A percentile compares a stretch with the other conserved stretches of the same genome.
phyloP scores from a whole-genome alignment of 2,888 invertebrate genomes.

The Neoaliturus tenellus region DNA sequence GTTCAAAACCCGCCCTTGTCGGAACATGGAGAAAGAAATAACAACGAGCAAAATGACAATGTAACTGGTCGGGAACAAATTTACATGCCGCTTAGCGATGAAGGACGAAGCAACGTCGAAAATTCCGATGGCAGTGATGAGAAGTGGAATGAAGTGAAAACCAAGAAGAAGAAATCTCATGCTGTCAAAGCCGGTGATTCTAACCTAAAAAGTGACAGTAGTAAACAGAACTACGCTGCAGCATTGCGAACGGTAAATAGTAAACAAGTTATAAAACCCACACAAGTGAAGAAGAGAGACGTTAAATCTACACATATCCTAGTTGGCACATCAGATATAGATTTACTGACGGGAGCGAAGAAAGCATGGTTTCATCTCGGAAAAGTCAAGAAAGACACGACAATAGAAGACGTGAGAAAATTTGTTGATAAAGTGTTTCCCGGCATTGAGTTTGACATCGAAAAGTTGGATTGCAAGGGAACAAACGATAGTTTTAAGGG shows the following conservation, averaged over 20 bases:
- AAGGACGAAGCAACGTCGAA: not conserved
- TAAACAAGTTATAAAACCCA: not conserved
- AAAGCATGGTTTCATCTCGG: conserved; percentile 46
- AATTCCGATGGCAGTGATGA: not conserved
- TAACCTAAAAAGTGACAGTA: not conserved
- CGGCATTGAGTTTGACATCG: not conserved
- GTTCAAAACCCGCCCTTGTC: no score
- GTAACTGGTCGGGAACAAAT: no score
- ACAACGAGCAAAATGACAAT: no score
- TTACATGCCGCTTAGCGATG: no score
- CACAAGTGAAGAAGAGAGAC: not conserved
- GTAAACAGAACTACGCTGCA: not conserved
- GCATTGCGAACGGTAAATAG: not conserved
- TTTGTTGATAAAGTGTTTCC: conserved; percentile 67
- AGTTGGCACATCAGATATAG: not conserved
- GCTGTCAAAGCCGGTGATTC: not conserved
- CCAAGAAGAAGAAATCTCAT: conserved; percentile 57
- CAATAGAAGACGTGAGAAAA: conserved; percentile 69
- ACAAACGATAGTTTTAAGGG: conserved; percentile 23
- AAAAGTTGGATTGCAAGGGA: conserved; percentile 30
- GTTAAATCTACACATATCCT: not conserved
- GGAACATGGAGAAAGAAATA: no score
- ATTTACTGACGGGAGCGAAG: not conserved
- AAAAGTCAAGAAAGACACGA: conserved; percentile 2
- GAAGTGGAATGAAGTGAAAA: not conserved